phyloP scores from a whole-genome alignment of 1,140 invertebrate genomes.

The Philotrypesis tridentata region DNA sequence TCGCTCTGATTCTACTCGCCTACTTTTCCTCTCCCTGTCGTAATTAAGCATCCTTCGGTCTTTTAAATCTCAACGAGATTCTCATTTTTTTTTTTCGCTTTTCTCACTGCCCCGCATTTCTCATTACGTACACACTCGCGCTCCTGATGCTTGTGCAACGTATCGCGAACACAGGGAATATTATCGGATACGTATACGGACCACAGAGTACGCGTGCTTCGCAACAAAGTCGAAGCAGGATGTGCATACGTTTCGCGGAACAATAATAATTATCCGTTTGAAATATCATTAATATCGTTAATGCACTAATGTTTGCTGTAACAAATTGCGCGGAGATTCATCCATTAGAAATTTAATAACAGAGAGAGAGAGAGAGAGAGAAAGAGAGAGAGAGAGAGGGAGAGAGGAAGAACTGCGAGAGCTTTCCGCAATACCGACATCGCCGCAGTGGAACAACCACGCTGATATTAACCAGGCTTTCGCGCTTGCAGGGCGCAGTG shows the following conservation, averaged over 20 bases:
- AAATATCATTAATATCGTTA: conserved; percentile 1
- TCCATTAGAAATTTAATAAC: not conserved
- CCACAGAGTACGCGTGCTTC: too few species aligned
- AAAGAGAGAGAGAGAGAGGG: too few species aligned
- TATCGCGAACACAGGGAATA: too few species aligned
- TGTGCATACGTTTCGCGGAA: not conserved
- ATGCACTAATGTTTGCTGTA: not conserved
- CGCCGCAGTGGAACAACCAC: not conserved
- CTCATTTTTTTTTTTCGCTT: not conserved
- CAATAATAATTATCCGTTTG: not conserved
- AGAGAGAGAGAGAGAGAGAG: too few species aligned
- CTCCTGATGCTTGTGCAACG: too few species aligned
- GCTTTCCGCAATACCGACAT: not conserved
- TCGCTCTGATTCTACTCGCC: too few species aligned
- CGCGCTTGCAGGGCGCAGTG: not conserved
- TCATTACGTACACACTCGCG: not conserved
- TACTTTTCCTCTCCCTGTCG: too few species aligned
- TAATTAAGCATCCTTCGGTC: not conserved
- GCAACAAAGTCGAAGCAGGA: not conserved
- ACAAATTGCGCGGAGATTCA: not conserved
- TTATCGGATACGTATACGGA: too few species aligned
- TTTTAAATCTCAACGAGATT: not conserved
- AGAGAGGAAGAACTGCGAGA: not conserved
- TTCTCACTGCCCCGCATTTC: not conserved
- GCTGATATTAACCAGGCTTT: not conserved